phyloP scores from a whole-genome alignment of 2,113 vertebrate species.

The Thomomys bottae region DNA sequence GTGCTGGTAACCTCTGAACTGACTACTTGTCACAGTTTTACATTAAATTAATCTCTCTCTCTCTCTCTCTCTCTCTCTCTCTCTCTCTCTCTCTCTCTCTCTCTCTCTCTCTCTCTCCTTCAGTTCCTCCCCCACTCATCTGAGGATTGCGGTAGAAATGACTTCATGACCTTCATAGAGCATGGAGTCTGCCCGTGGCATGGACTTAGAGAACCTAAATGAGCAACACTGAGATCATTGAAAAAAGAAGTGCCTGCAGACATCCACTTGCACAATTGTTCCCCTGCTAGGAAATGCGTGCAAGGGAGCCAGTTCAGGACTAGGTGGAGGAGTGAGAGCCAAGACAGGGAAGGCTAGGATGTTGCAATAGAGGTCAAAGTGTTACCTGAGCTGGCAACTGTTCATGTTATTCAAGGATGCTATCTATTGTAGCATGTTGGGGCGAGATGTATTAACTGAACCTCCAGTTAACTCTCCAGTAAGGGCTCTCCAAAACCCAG shows the following conservation, averaged over 20 bases:
- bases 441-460: conserved; percentile 15
- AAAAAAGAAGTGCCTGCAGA: background rate
- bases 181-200: background rate
- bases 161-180: conserved; percentile 28
- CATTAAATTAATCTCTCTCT: background rate
- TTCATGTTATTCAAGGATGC: background rate
- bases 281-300: background rate
- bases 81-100: too few species aligned
- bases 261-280: background rate
- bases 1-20: background rate
- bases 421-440: background rate
- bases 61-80: rapidly evolving
- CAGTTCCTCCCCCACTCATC: background rate
- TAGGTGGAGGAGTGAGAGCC: background rate
- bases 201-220: background rate
- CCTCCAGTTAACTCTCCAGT: background rate
- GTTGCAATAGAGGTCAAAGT: background rate
- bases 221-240: background rate
- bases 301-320: too few species aligned
- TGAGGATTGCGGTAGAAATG: background rate
- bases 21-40: background rate
- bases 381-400: background rate
- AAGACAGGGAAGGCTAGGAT: background rate
- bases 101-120: background rate
- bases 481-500: background rate